Evolutionary conservation across 2,888 invertebrate species (phyloP).

Genomic region (Prosopocoilus inquinatus): DNA sequence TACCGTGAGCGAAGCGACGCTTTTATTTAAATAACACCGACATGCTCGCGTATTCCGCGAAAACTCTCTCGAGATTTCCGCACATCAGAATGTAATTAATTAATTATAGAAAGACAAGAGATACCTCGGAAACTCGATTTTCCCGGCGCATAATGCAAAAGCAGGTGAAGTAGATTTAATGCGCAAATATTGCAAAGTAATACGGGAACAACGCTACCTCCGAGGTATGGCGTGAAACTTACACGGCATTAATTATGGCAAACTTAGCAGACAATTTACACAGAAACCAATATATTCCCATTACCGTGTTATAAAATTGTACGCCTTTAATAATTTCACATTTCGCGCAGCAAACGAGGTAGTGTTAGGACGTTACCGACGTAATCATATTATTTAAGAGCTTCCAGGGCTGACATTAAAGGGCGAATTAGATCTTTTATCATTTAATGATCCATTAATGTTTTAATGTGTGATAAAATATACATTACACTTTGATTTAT

Average conservation of each 20-base stretch:
- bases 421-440: no score
- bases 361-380: slow-evolving; percentile 28
- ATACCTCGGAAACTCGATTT: no score
- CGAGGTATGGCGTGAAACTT: not conserved
- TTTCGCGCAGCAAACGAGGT: slow-evolving; percentile 25
- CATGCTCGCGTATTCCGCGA: not conserved
- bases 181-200: no score
- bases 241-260: not conserved
- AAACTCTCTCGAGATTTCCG: not conserved
- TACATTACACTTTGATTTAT: no score
- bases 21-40: not conserved
- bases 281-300: slow-evolving; percentile 30
- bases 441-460: no score
- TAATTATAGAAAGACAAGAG: no score
- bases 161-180: no score
- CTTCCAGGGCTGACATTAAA: slow-evolving; percentile 1
- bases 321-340: slow-evolving; percentile 30
- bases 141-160: no score
- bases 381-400: slow-evolving; percentile 30
- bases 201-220: no score
- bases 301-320: slow-evolving; percentile 33
- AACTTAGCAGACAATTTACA: slow-evolving; percentile 18
- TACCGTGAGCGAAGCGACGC: not conserved
- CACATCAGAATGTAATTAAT: not conserved
- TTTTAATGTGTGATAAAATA: no score